A percentile compares a stretch with the other conserved stretches of the same genome.
These are phyloP conservation scores for Tauraco hartlaubi DNA, from an alignment of 2,797 vertebrate genomes.

Conservation along the genomic window DNA sequence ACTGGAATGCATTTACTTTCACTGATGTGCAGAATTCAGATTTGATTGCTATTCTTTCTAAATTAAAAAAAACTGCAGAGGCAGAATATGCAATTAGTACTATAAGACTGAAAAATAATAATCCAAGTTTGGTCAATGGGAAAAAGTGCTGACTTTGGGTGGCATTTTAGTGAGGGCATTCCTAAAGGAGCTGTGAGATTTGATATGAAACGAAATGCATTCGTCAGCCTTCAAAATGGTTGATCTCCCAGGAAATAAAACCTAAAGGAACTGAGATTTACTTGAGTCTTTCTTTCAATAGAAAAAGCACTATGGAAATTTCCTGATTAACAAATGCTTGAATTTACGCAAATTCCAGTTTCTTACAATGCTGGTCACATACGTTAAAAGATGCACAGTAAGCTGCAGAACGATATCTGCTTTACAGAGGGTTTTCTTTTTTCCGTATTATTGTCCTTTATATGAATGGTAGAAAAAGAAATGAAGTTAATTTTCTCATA, in stretches of 20 bases:
- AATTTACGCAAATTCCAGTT: background rate
- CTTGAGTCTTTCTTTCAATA: background rate
- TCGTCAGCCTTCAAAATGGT: background rate
- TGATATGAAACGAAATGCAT: background rate
- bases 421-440: background rate
- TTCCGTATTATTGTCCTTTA: background rate
- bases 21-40: background rate
- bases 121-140: background rate
- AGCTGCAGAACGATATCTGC: background rate
- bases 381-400: background rate
- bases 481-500: background rate
- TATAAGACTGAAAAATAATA: background rate
- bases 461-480: background rate
- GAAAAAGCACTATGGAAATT: background rate
- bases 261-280: background rate
- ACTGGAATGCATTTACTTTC: background rate
- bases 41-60: conserved; percentile 16
- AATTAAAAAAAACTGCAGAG: background rate
- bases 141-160: background rate
- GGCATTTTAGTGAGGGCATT: background rate
- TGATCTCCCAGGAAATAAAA: background rate
- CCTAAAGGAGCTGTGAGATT: background rate
- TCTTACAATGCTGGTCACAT: background rate
- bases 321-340: background rate
- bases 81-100: background rate